Percentiles rank a stretch among this genome's conserved stretches.
Conservation (phyloP, 2,797 vertebrate species). For the Rhinella marina region DNA sequence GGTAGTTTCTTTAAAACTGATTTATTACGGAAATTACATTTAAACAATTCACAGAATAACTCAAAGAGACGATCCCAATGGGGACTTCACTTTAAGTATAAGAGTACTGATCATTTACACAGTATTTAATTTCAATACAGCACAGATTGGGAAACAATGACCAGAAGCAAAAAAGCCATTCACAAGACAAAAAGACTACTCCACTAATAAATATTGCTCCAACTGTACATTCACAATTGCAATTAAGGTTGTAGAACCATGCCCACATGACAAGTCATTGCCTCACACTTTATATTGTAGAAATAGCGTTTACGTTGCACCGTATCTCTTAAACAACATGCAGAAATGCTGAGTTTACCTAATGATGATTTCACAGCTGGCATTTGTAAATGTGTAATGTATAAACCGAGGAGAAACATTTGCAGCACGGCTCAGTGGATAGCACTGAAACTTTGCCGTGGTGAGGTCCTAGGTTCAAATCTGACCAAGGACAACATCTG, state of each 20-base stretch:
- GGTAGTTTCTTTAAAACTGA: neutral
- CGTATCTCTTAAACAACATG: conserved; percentile 39
- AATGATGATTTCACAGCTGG: neutral
- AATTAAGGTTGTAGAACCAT: neutral
- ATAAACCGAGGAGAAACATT: too few relatives aligned
- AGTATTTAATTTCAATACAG: conserved; percentile 3
- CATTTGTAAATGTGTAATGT: neutral
- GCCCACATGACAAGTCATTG: conserved; percentile 37
- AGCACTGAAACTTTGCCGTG: too few relatives aligned
- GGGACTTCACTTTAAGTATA: neutral
- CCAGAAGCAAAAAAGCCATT: conserved; percentile 26
- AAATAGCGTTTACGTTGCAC: conserved; percentile 16
- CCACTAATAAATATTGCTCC: conserved; percentile 53
- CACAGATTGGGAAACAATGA: neutral
- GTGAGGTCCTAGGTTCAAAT: too few relatives aligned
- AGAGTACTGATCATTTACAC: neutral
- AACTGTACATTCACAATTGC: conserved; percentile 51
- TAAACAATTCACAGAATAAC: neutral
- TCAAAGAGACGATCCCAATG: neutral
- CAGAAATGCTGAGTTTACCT: conserved; percentile 25
- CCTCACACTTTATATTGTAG: conserved; percentile 40
- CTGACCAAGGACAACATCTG: too few relatives aligned
- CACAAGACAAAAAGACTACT: conserved; percentile 37
- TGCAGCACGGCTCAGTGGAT: too few relatives aligned
- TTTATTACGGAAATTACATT: neutral